Conservation (phyloP, 2,888 invertebrate genomes). For the Thumatha senex region DNA sequence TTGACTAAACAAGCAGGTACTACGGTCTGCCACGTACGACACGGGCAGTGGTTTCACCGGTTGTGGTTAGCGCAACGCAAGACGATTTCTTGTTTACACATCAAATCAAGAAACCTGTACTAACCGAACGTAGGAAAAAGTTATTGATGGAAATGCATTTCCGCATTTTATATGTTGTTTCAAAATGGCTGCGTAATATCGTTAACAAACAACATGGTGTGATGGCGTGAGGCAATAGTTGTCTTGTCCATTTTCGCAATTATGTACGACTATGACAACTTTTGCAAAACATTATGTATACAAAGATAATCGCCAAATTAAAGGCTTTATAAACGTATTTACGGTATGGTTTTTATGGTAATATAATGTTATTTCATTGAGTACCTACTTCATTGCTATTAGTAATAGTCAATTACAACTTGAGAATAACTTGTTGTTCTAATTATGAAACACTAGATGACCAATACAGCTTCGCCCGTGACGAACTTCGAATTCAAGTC, state of each 20-base stretch:
- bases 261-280: constrained; percentile 26
- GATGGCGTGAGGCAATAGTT: constrained; percentile 48
- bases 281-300: constrained; percentile 29
- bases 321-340: constrained; percentile 15
- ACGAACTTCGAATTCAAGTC: no score
- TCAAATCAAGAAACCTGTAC: constrained; percentile 44
- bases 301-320: constrained; percentile 14
- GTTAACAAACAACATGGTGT: constrained; percentile 43
- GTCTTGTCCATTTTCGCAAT: constrained; percentile 59
- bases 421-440: background rate
- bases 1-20: constrained; percentile 21
- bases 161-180: constrained; percentile 60
- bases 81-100: constrained; percentile 70
- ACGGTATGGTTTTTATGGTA: constrained; percentile 4
- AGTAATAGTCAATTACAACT: background rate
- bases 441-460: background rate
- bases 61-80: constrained; percentile 48
- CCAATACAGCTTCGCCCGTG: no score
- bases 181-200: constrained; percentile 62
- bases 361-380: background rate
- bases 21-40: constrained; percentile 67
- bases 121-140: constrained; percentile 64
- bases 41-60: constrained; percentile 73
- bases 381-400: background rate
- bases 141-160: constrained; percentile 52